A percentile compares a stretch with the other conserved stretches of the same genome.
phyloP scores from a whole-genome alignment of 2,113 vertebrate species.

The Callaeas wilsoni region DNA sequence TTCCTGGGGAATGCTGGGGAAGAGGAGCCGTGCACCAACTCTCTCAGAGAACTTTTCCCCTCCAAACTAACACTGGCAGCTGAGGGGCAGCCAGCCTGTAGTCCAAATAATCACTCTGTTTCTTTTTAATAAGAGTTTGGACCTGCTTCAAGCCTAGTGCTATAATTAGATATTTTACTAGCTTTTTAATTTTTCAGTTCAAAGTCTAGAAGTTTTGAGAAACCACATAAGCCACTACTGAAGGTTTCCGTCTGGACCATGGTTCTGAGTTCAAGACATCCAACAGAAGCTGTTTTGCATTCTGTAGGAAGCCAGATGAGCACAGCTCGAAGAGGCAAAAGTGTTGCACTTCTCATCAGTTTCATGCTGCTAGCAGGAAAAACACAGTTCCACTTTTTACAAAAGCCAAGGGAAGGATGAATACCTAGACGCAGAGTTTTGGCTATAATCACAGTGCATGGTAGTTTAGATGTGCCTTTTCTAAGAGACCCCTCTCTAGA shows the following conservation, averaged over 20 bases:
- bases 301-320: neutral
- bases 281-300: neutral
- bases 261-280: neutral
- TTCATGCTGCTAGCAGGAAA: neutral
- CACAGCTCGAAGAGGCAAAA: neutral
- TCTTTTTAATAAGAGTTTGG: constrained; percentile 24
- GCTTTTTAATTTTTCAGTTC: constrained; percentile 24
- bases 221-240: neutral
- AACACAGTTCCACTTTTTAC: neutral
- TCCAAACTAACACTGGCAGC: neutral
- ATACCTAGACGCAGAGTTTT: neutral
- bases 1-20: neutral
- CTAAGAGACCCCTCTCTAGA: neutral
- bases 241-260: neutral
- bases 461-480: neutral
- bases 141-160: neutral
- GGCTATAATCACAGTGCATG: neutral
- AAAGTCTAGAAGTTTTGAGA: constrained; percentile 18
- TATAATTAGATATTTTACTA: constrained; percentile 35
- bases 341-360: neutral
- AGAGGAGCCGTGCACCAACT: neutral
- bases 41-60: neutral
- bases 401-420: neutral
- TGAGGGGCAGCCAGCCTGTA: neutral
- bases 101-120: neutral